phyloP scores from a whole-genome alignment of 2,888 invertebrate species.

The Spicauda simplicius region DNA sequence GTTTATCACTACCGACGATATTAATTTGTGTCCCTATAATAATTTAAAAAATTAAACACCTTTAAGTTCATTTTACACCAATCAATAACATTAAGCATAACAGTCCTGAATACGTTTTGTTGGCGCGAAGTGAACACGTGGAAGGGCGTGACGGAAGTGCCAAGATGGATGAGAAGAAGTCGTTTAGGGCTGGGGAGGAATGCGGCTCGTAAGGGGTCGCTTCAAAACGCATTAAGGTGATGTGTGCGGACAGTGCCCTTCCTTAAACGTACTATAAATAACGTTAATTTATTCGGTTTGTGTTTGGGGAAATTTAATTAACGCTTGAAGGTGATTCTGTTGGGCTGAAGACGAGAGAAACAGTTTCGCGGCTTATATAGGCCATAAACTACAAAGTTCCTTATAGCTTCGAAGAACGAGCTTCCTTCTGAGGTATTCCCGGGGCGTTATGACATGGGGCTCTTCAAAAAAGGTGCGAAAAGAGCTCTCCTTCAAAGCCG shows the following conservation, averaged over 20 bases:
- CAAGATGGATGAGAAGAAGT: slow-evolving; percentile 8
- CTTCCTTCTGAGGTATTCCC: too few species aligned
- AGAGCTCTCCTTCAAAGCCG: too few species aligned
- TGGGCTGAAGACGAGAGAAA: background rate
- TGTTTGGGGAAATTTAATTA: background rate
- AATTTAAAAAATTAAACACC: background rate
- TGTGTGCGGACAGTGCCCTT: slow-evolving; percentile 19
- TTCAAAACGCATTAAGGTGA: slow-evolving; percentile 24
- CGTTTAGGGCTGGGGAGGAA: slow-evolving; percentile 1
- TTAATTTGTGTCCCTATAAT: background rate
- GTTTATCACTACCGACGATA: too few species aligned
- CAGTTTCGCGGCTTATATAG: too few species aligned
- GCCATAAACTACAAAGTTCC: too few species aligned
- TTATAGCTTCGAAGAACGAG: too few species aligned
- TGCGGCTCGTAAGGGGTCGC: slow-evolving; percentile 2
- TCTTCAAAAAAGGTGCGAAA: too few species aligned
- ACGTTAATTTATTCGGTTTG: background rate
- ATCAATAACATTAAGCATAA: background rate
- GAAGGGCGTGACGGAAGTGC: background rate
- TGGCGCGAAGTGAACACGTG: background rate
- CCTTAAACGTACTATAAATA: background rate
- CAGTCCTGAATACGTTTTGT: background rate
- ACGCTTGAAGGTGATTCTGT: background rate
- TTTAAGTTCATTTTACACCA: background rate
- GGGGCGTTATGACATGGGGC: too few species aligned